Evolutionary conservation across 2,113 vertebrate genomes (phyloP), one percentile per base, ranked within the genome.

Genomic region (Toxotes jaculatrix): DNA sequence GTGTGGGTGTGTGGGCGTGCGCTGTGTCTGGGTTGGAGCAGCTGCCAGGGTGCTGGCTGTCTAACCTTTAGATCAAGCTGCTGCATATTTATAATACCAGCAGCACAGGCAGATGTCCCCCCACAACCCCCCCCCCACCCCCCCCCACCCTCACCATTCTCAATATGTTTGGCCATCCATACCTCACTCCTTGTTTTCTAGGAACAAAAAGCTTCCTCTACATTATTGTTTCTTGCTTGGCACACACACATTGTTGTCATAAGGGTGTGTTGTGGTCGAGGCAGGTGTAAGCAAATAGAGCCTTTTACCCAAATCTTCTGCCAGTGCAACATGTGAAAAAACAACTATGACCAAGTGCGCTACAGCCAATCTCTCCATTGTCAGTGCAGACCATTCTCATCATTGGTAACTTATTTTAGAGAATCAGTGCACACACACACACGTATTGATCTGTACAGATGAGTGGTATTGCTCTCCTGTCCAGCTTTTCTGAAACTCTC

Each of bases 21-120:
- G 2, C 14, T 19, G 14, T 71, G 79, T 79, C 47, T 80, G 31
- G 34, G 40, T 9, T 12, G 21, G 17, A 85, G 86, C 92, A 93
- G 89, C 92, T 90, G 92, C 23, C n/a, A 16, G 56, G 72, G 57
- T 69, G 60, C 61, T 57, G 64, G 51, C 77, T 16, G 51, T 59
- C 59, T 71, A 83, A 85, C 80, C 88, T 83, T 89, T 72, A 68
- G 69, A 69, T 87, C 36, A 86, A 67, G 19, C 81, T 84, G 57
- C 69, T 93, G 62, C 87, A 90, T 93, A 92, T 93, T 89, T 79
- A 90, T 92, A 32, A 88, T 80, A 69, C 0, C 45, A 40, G 77
- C 5, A 17, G 61, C 56, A 61, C 21, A 51, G 74, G 56, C 90
- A 88, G 89, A 88, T 79, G 86, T 23, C 43, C 59, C 12, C 55